phyloP scores from a whole-genome alignment of 2,888 invertebrate genomes.

The Caenorhabditis angaria region DNA sequence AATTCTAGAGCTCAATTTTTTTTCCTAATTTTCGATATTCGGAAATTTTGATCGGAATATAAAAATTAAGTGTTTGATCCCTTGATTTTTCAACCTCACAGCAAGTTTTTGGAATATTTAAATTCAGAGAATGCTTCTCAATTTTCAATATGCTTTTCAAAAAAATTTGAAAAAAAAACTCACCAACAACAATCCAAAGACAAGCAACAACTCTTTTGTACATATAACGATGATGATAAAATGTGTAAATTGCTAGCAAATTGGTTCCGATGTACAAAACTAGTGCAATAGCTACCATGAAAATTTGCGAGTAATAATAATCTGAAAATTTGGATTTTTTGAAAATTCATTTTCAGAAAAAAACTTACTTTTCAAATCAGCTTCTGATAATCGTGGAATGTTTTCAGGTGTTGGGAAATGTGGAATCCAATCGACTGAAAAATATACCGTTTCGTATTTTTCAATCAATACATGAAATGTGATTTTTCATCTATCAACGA shows the following conservation, averaged over 20 bases:
- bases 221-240: slow-evolving; percentile 69
- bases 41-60: no score
- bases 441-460: neutral
- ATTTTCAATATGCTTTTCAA: slow-evolving; percentile 4
- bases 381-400: slow-evolving; percentile 64
- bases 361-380: slow-evolving; percentile 65
- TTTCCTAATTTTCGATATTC: no score
- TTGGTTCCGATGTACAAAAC: slow-evolving; percentile 63
- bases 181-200: slow-evolving; percentile 64
- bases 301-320: slow-evolving; percentile 70
- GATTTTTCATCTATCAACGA: neutral
- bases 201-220: slow-evolving; percentile 67
- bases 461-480: neutral
- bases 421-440: slow-evolving; percentile 70
- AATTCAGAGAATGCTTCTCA: no score
- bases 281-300: slow-evolving; percentile 62
- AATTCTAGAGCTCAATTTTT: no score
- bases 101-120: no score
- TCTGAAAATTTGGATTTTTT: slow-evolving; percentile 49
- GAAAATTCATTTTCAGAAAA: slow-evolving; percentile 7
- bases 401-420: slow-evolving; percentile 68
- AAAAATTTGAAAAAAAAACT: slow-evolving; percentile 9
- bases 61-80: no score
- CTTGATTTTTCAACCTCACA: no score
- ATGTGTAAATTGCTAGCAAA: slow-evolving; percentile 67